Evolutionary conservation across 2,888 invertebrate species (phyloP).

Genomic region (Pachycephus smyrnensis): DNA sequence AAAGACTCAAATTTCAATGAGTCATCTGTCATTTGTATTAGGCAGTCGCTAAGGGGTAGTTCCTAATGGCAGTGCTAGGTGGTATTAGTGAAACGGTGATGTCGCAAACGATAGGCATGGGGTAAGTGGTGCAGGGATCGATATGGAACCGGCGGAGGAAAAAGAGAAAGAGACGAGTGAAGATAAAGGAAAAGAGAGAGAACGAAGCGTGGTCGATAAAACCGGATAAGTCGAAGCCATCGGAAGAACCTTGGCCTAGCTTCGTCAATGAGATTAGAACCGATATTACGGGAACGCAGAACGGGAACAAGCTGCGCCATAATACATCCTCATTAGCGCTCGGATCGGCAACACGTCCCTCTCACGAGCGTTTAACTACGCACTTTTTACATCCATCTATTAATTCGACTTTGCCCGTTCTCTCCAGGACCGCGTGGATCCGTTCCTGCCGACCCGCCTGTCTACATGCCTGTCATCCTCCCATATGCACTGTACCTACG

Average conservation of each 20-base stretch:
- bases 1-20: background rate
- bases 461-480: background rate
- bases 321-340: conserved; percentile 63
- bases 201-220: background rate
- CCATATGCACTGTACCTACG: background rate
- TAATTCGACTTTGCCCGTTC: conserved; percentile 53
- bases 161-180: background rate
- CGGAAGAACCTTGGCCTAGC: background rate
- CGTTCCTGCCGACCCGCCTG: conserved; percentile 18
- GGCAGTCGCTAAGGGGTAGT: background rate
- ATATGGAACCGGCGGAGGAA: background rate
- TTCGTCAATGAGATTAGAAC: background rate
- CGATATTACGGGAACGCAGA: background rate
- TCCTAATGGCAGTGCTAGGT: background rate
- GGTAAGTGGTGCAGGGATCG: background rate
- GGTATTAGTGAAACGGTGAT: background rate
- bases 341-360: conserved; percentile 38
- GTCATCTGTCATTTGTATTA: background rate
- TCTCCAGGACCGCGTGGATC: conserved; percentile 3
- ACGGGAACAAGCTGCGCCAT: background rate
- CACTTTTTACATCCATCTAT: conserved; percentile 49
- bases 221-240: background rate
- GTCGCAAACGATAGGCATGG: background rate
- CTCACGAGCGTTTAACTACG: conserved; percentile 37
- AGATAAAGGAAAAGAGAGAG: background rate